Percentiles rank a stretch among this genome's conserved stretches.
These are phyloP conservation scores for Drosophila ambigua DNA, from an alignment of 1,140 invertebrate species.

Conservation along the genomic window DNA sequence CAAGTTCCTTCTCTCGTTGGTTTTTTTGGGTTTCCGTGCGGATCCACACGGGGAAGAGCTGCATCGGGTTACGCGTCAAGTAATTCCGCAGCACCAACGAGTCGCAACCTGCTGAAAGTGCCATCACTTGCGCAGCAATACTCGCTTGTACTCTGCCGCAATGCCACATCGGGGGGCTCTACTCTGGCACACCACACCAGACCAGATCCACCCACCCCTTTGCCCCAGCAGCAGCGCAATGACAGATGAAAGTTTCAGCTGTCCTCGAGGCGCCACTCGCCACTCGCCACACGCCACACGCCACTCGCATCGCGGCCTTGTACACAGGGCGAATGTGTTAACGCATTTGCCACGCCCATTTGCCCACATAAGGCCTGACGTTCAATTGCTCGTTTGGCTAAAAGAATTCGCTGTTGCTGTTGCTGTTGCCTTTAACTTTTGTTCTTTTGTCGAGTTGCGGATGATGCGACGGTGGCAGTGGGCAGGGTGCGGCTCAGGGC, in stretches of 20 bases:
- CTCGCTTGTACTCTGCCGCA: too few relatives aligned
- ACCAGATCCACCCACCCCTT: too few relatives aligned
- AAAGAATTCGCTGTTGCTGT: slow-evolving; percentile 25
- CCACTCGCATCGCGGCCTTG: slow-evolving; percentile 5
- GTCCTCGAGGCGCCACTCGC: background rate
- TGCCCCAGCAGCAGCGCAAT: too few relatives aligned
- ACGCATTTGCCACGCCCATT: slow-evolving; percentile 44
- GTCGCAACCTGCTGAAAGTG: too few relatives aligned
- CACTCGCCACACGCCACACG: background rate
- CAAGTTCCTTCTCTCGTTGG: too few relatives aligned
- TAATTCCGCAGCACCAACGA: too few relatives aligned
- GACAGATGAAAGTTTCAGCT: background rate
- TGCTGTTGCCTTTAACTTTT: slow-evolving; percentile 56
- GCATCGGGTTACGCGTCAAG: too few relatives aligned
- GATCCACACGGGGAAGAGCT: too few relatives aligned
- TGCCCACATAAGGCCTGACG: slow-evolving; percentile 32
- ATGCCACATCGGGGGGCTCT: too few relatives aligned
- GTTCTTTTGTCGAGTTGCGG: slow-evolving; percentile 36
- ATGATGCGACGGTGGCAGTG: background rate
- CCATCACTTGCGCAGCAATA: too few relatives aligned
- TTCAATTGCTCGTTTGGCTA: slow-evolving; percentile 69
- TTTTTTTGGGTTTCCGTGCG: too few relatives aligned
- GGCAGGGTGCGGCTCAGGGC: background rate
- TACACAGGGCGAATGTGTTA: slow-evolving; percentile 34
- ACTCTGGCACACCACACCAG: too few relatives aligned